phyloP scores from a whole-genome alignment of 2,113 vertebrate species.

The Brachypodius melanocephalos region DNA sequence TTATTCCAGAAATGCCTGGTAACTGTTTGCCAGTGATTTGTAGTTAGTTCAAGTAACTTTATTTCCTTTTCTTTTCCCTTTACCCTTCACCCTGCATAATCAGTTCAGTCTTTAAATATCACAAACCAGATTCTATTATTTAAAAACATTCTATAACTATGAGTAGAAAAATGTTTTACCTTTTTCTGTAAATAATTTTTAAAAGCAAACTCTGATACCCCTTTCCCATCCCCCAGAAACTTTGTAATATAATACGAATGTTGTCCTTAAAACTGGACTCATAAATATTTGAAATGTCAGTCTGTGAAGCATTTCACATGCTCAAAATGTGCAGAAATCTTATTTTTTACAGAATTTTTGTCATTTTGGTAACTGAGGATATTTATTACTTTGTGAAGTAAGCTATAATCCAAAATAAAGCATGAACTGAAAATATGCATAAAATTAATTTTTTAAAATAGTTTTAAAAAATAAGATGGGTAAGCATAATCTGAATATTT shows the following conservation, averaged over 20 bases:
- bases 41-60: not conserved
- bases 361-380: not conserved
- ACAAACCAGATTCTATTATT: not conserved
- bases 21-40: not conserved
- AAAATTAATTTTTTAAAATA: not conserved
- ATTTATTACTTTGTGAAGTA: not conserved
- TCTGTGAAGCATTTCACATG: not conserved
- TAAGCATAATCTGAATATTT: not conserved
- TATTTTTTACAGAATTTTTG: not conserved
- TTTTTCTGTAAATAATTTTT: not conserved
- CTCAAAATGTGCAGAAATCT: not conserved
- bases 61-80: not conserved
- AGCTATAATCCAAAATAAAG: not conserved
- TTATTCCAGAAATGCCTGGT: not conserved
- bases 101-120: not conserved
- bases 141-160: not conserved
- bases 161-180: not conserved
- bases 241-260: not conserved
- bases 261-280: not conserved
- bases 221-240: not conserved
- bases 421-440: not conserved
- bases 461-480: rapidly evolving
- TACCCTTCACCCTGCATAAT: not conserved
- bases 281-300: not conserved
- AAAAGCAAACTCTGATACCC: not conserved